Evolutionary conservation across 2,113 vertebrate genomes (phyloP), one percentile per base, ranked within the genome.

Genomic region (Bubo blakistoni): DNA sequence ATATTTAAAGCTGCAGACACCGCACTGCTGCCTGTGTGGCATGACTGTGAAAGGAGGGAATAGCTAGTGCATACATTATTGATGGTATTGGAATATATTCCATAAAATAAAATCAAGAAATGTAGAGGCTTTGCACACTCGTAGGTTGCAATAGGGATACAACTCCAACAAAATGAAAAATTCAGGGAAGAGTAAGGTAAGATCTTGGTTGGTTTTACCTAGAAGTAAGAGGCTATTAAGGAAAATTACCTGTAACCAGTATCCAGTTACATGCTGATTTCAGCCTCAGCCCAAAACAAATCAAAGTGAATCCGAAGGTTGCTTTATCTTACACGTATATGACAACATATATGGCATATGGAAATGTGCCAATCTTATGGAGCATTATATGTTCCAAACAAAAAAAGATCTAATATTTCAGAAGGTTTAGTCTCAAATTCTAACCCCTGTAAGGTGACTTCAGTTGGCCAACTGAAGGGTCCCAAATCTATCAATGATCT

Each of bases 401-500:
- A 72, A 66, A 74, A 59, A 65, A 49, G 4, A 40, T 73, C 51
- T 86, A 15, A 2, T 90, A 78, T 81, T 96, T 92, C 51, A 58
- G 76, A 95, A 58, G 40, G 54, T 32, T 82, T 85, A 79, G 46
- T 80, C 58, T 91, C 67, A 94, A 93, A 88, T 90, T 88, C 81
- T 70, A 27, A 38, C 10, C 25, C n/a, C 67, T 62, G 10, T n/a
- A 81, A 91, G n/a, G 59, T 92, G n/a, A 71, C 42, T 91, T 62
- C 52, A 44, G 14, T 13, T 94, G 51, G 59, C 51, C 58, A 85
- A 30, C 15, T 79, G 55, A 57, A 83, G 15, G 30, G 36, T 49
- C 46, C 20, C 34, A 78, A 54, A 90, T 36, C 55, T 81, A 18
- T 59, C 65, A 49, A 2, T 70, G 57, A 62, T 21, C 9, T 74